Percentiles rank a stretch among this genome's conserved stretches.
Conservation (phyloP, 2,113 vertebrate genomes). For the Mesitornis unicolor region DNA sequence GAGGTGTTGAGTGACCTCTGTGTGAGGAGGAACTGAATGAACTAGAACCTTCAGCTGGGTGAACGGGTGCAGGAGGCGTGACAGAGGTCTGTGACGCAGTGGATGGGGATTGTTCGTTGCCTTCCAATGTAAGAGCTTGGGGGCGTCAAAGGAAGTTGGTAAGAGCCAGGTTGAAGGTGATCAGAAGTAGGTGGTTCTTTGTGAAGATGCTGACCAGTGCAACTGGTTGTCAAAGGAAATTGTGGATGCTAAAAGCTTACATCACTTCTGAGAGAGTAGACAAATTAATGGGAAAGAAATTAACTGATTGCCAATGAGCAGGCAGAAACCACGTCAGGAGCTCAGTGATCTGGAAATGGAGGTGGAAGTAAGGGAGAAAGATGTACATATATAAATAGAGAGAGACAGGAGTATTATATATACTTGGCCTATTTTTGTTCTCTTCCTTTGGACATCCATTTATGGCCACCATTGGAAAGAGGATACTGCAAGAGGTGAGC, state of each 20-base stretch:
- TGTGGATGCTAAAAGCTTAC: neutral
- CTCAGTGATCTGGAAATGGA: neutral
- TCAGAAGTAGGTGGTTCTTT: neutral
- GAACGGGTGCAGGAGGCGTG: neutral
- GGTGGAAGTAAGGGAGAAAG: neutral
- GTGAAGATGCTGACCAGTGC: neutral
- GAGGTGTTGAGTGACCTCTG: neutral
- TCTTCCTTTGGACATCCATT: conserved; percentile 25
- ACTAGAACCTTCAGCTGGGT: neutral
- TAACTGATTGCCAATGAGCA: neutral
- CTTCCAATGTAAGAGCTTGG: neutral
- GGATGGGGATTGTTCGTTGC: neutral
- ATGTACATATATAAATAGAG: conserved; percentile 2
- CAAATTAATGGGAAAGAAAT: neutral
- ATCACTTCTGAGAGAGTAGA: neutral
- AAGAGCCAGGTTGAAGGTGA: neutral
- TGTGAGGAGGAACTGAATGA: neutral
- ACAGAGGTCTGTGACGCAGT: neutral
- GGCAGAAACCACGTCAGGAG: neutral
- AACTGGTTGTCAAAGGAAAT: neutral
- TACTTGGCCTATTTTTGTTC: conserved; percentile 35
- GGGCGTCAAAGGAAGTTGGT: accelerated
- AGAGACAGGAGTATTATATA: conserved; percentile 7
- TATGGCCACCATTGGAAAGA: neutral
- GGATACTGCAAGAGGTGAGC: neutral